Evolutionary conservation across 2,797 vertebrate species (phyloP).

Genomic region (Eptatretus atami): DNA sequence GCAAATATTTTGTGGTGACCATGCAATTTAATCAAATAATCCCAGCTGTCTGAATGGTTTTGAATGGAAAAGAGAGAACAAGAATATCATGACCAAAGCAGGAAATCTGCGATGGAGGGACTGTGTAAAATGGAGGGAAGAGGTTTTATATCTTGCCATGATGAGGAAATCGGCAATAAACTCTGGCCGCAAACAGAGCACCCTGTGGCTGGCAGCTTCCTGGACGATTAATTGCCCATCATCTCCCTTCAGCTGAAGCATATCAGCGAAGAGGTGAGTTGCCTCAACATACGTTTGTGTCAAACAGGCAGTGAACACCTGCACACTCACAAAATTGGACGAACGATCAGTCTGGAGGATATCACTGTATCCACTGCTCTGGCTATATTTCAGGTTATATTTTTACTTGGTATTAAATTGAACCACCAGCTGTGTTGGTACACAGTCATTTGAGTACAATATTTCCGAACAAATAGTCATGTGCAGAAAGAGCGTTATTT

Average conservation of each 20-base stretch:
- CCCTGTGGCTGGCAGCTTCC: slow-evolving; percentile 31
- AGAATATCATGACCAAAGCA: too few relatives aligned
- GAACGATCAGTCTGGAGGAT: background rate
- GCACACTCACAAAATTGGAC: slow-evolving; percentile 6
- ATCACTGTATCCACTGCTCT: background rate
- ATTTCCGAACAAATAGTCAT: background rate
- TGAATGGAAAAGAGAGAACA: too few relatives aligned
- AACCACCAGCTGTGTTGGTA: too few relatives aligned
- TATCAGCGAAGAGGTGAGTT: slow-evolving; percentile 67
- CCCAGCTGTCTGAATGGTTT: too few relatives aligned
- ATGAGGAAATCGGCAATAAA: slow-evolving; percentile 86
- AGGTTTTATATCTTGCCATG: background rate
- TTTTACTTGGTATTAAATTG: too few relatives aligned
- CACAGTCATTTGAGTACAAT: background rate
- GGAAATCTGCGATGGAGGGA: too few relatives aligned
- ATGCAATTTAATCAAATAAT: too few relatives aligned
- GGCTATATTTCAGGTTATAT: background rate
- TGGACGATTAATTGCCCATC: slow-evolving; percentile 26
- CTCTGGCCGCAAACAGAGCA: slow-evolving; percentile 53
- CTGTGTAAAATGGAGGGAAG: too few relatives aligned
- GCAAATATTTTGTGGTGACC: too few relatives aligned
- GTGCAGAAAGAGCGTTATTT: background rate
- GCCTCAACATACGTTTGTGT: slow-evolving; percentile 29
- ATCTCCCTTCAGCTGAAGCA: slow-evolving; percentile 39
- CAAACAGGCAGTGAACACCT: slow-evolving; percentile 47